Evolutionary conservation across 2,888 invertebrate species (phyloP), one percentile per base, ranked within the genome.

Genomic region (Zeuzera pyrina): DNA sequence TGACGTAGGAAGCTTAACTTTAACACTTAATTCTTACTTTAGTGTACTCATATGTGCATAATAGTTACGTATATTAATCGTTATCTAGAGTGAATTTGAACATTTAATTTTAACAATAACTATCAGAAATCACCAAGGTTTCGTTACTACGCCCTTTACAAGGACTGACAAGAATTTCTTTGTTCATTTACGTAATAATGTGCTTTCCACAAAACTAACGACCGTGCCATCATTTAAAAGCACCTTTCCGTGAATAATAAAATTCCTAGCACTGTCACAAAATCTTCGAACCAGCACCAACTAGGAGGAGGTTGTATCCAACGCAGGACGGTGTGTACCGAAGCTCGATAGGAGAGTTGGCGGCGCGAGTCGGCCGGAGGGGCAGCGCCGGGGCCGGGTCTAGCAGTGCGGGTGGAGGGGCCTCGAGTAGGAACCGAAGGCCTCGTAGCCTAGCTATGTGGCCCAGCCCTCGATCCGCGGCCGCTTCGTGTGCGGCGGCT

Each of bases 401-500:
- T 70, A 83, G 76, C 79, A 81, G 79, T 83, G 83, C 71, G 79
- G 83, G 59, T 81, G 78, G 43, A 83, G 57, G 55, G 81, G 79
- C 79, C 76, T 78, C 61, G 79, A 76, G 57, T 74, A 77, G 36
- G 71, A 47, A 41, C 81, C 83, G 71, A 74, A 83, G 81, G 73
- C 81, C 73, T 79, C 78, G 42, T 66, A 60, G 74, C 71, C 69
- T 70, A 78, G 88, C 92, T 93, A 94, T 90, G 94, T 92, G 73
- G 92, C 89, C 96, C 97, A 97, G 41, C 92, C 91, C 67, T 96
- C 96, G 66, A 96, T 89, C 74, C 96, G 90, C 58, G 93, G 90
- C 67, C 95, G 89, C 84, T 97, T 97, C 74, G 91, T 66, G 59
- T 87, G 87, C 35, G 81, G 77, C 69, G 86, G 84, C 51, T 87